Evolutionary conservation across 2,888 invertebrate genomes (phyloP), one percentile per base, ranked within the genome.

Genomic region (Drosophila siamana): DNA sequence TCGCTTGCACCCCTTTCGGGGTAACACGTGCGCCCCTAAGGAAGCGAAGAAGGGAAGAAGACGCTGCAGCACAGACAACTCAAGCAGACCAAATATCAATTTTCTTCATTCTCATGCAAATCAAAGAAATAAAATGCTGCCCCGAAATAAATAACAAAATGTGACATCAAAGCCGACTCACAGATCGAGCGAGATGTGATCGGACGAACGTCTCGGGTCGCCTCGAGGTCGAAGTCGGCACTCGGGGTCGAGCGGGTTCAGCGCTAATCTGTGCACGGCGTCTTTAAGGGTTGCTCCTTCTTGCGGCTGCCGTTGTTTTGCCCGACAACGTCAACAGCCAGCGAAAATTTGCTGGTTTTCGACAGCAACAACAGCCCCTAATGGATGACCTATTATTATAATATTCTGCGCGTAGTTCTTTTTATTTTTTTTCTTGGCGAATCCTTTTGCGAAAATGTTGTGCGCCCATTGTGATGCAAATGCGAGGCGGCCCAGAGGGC

Each of bases 31-130:
- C 69, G 86, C 63, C 68, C 67, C 65, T 61, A 46, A 69, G 55
- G 36, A 24, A 6, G 2, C 19, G 19, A 19, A n/a, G 55, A 30
- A n/a, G 61, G 61, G 63, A 76, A 33, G 82, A 80, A 82, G 87
- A 87, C 83, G 77, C 80, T 71, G 71, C 74, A 76, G 64, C 52
- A 72, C 57, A 90, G 86, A 86, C 86, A 89, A 87, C 75, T 43
- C 41, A 47, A 50, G 24, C 69, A 88, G 88, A 90, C 89, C 90
- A 89, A 91, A 91, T 92, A 90, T 91, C 91, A 91, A 86, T 91
- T 91, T 91, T 90, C 88, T 80, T 80, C 83, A 91, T 91, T 91
- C 90, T 90, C 89, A 91, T 91, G 91, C 92, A 91, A 91, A 91
- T 91, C 84, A 82, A 38, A 1, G n/a, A 5, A 33, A 28, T 28